Percentiles rank a stretch among this genome's conserved stretches.
Evolutionary conservation across 2,113 vertebrate species (phyloP).

Genomic region (Zosterops lateralis): DNA sequence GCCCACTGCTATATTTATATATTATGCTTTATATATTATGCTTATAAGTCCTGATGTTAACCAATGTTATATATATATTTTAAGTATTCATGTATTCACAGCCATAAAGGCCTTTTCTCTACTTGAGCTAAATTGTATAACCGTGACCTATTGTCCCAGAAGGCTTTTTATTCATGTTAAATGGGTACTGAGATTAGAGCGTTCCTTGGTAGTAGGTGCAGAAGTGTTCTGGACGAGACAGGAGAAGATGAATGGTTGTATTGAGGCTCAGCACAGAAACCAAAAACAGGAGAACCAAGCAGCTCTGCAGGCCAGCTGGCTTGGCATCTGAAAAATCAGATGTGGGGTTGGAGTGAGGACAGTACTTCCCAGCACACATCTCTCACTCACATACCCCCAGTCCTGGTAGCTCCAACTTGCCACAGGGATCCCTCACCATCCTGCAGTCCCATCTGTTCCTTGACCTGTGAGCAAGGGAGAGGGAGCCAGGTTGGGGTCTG

Average conservation of each 20-base stretch:
- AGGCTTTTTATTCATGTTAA: conserved; percentile 56
- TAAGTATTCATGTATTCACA: conserved; percentile 66
- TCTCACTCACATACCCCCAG: background rate
- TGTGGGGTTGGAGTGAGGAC: background rate
- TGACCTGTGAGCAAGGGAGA: background rate
- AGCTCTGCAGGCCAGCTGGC: background rate
- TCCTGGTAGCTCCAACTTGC: background rate
- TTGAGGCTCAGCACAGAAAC: conserved; percentile 14
- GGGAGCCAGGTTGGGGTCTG: accelerated
- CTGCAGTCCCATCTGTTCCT: background rate
- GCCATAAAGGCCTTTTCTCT: conserved; percentile 56
- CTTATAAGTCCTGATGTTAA: conserved; percentile 33
- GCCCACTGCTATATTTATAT: background rate
- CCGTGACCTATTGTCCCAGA: conserved; percentile 59
- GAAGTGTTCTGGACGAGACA: background rate
- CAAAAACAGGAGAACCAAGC: background rate
- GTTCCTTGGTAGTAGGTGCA: conserved; percentile 32
- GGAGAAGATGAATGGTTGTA: conserved; percentile 20
- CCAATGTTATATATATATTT: conserved; percentile 45
- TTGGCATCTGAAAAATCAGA: background rate
- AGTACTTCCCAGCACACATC: background rate
- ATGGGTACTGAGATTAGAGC: conserved; percentile 30
- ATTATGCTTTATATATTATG: conserved; percentile 51
- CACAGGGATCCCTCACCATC: accelerated
- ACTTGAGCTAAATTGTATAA: conserved; percentile 56